A percentile compares a stretch with the other conserved stretches of the same genome.
Conservation (phyloP, 1,140 invertebrate species). For the Meloidogyne hapla region DNA sequence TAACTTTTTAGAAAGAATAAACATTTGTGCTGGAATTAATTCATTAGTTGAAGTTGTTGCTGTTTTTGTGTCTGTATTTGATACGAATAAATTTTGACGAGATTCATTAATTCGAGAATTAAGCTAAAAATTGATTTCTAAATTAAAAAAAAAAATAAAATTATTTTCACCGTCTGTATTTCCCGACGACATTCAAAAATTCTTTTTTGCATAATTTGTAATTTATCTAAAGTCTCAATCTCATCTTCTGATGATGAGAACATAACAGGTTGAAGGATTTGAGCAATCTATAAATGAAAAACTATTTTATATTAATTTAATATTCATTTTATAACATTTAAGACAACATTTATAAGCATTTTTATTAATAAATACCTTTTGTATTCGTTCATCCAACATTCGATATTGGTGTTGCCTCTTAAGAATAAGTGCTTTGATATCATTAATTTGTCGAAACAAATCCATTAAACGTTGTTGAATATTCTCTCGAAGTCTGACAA, state of each 20-base stretch:
- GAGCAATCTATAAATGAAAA: conserved; percentile 11
- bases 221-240: neutral
- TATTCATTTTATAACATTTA: no score
- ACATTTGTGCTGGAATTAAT: conserved; percentile 18
- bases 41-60: neutral
- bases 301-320: no score
- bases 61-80: neutral
- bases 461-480: conserved; percentile 5
- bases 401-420: conserved; percentile 3
- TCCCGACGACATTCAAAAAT: neutral
- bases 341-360: no score
- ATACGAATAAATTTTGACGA: neutral
- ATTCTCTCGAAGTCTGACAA: conserved; percentile 6
- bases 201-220: neutral
- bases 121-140: neutral
- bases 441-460: conserved; percentile 16
- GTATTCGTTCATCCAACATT: conserved; percentile 3
- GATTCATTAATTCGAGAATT: neutral
- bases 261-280: neutral
- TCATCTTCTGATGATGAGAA: conserved; percentile 3
- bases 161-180: neutral
- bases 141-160: neutral
- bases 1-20: conserved; percentile 15
- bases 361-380: neutral
- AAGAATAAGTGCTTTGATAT: conserved; percentile 9